A percentile compares a stretch with the other conserved stretches of the same genome.
Evolutionary conservation across 2,797 vertebrate species (phyloP).

Genomic region (Halcyon chelicuti): DNA sequence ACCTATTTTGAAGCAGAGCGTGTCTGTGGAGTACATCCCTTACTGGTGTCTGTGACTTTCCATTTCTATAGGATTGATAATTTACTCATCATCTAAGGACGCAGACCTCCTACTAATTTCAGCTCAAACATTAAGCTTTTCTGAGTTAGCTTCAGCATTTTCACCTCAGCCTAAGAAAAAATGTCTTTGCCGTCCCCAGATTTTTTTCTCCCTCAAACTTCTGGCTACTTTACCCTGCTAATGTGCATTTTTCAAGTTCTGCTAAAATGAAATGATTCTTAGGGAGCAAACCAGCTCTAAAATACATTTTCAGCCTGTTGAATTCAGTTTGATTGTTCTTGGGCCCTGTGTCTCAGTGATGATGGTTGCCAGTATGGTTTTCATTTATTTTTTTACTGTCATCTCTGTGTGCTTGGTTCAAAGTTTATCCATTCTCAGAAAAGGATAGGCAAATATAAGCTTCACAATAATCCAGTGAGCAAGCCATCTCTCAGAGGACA

Average conservation of each 20-base stretch:
- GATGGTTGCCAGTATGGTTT: not conserved
- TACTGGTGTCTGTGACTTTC: not conserved
- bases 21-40: not conserved
- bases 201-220: not conserved
- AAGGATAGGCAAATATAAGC: not conserved
- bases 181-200: not conserved
- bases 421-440: not conserved
- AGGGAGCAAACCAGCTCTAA: not conserved
- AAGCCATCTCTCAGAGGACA: not conserved
- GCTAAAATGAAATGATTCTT: not conserved
- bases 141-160: not conserved
- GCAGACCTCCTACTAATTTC: not conserved
- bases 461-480: not conserved
- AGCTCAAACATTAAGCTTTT: not conserved
- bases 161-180: not conserved
- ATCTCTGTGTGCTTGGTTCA: not conserved
- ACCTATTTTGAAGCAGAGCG: conserved; percentile 26
- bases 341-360: not conserved
- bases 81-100: not conserved
- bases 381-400: not conserved
- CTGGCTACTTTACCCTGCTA: not conserved
- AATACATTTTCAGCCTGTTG: not conserved
- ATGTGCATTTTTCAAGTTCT: not conserved
- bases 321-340: not conserved
- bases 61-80: not conserved